Evolutionary conservation across 2,797 vertebrate species (phyloP).

Genomic region (Denticeps clupeoides): DNA sequence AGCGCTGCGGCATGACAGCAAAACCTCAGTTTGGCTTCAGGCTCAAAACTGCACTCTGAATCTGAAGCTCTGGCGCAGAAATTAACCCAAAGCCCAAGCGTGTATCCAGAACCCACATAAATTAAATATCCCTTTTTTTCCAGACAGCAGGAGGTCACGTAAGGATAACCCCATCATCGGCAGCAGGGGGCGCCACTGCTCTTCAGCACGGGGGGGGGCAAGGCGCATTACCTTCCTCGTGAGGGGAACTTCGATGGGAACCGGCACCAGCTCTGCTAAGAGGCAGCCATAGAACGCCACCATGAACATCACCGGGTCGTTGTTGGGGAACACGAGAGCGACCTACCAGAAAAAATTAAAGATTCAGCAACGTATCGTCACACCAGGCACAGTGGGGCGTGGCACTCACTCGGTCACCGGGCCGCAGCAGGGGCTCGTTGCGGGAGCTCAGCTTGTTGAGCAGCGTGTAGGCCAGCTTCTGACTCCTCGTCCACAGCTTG

Average conservation of each 20-base stretch:
- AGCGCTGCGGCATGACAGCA: too few relatives aligned
- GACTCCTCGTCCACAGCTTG: slow-evolving; percentile 91
- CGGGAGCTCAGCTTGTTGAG: slow-evolving; percentile 84
- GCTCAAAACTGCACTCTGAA: too few relatives aligned
- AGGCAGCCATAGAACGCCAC: slow-evolving; percentile 95
- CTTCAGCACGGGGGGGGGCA: background rate
- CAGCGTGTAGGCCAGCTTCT: slow-evolving; percentile 89
- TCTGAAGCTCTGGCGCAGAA: too few relatives aligned
- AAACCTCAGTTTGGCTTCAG: too few relatives aligned
- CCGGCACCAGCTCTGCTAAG: slow-evolving; percentile 85
- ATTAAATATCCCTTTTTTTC: slow-evolving; percentile 19
- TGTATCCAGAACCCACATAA: too few relatives aligned
- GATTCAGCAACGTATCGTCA: background rate
- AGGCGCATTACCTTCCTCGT: slow-evolving; percentile 76
- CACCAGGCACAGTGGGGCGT: background rate
- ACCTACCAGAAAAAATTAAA: slow-evolving; percentile 54
- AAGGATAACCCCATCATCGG: background rate
- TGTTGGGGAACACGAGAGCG: slow-evolving; percentile 92
- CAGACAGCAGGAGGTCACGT: slow-evolving; percentile 50
- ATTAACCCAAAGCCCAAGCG: too few relatives aligned
- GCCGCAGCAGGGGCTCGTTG: slow-evolving; percentile 79
- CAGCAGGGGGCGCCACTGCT: background rate
- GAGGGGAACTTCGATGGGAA: slow-evolving; percentile 90
- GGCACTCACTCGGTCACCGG: slow-evolving; percentile 81
- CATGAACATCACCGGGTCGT: slow-evolving; percentile 92